Conservation (phyloP, 2,113 vertebrate species). For the Ellobius talpinus region DNA sequence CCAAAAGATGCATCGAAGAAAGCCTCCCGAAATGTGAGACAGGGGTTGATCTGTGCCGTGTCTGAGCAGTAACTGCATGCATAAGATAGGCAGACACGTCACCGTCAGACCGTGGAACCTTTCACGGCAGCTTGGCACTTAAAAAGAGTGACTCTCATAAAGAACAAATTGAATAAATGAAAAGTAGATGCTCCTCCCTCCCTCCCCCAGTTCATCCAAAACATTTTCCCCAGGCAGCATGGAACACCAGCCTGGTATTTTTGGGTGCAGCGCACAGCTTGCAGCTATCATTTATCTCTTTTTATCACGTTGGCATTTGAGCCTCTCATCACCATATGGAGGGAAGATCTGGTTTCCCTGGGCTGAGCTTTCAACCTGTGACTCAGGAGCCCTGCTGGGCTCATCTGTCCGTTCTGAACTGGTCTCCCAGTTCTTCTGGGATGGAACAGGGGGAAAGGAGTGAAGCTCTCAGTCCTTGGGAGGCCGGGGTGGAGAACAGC, state of each 20-base stretch:
- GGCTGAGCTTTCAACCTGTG: slow-evolving; percentile 13
- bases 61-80: not conserved
- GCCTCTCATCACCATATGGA: slow-evolving; percentile 3
- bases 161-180: slow-evolving; percentile 39
- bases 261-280: not conserved
- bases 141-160: not conserved
- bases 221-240: not conserved
- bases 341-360: slow-evolving; percentile 31
- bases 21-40: slow-evolving; percentile 19
- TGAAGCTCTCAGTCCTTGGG: not conserved
- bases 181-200: not conserved
- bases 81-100: not conserved
- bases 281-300: slow-evolving; percentile 60
- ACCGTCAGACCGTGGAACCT: not conserved
- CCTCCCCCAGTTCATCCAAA: not conserved
- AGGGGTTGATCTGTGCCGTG: slow-evolving; percentile 1
- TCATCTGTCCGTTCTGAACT: slow-evolving; percentile 23
- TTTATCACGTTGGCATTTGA: slow-evolving; percentile 65
- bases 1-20: not conserved
- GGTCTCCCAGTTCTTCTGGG: not conserved
- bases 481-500: not conserved
- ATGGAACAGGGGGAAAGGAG: not conserved
- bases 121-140: slow-evolving; percentile 26
- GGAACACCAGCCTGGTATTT: slow-evolving; percentile 36
- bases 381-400: not conserved